Evolutionary conservation across 2,113 vertebrate species (phyloP), one percentile per base, ranked within the genome.

Genomic region (Polyodon spathula): DNA sequence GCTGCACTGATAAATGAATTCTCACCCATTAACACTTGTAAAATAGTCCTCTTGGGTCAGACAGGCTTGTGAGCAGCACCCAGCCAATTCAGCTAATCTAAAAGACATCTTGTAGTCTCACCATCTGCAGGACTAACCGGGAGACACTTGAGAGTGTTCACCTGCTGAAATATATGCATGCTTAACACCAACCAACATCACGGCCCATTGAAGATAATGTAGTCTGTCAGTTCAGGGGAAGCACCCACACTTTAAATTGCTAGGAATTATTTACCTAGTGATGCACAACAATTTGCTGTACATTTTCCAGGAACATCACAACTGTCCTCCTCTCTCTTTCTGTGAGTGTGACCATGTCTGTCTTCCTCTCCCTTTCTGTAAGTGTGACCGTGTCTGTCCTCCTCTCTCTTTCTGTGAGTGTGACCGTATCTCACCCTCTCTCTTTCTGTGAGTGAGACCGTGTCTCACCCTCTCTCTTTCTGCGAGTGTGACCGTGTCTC

Each of bases 1-100:
- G 53, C 53, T 54, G 53, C 53, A 54, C 12, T 54, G 53, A 54
- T 37, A 54, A 54, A 54, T 54, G 15, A 54, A 54, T 54, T 16
- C 12, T 27, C 16, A 8, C 27, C 16, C 53, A 54, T 54, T 54
- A 54, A 54, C 53, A 54, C 53, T 16, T 54, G 53, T 17, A 27
- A 54, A 16, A 54, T 14, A 37, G 16, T 6, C 16, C 53, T 54
- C n/a, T 52, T 9, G 16, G 16, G 16, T 9, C 16, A 11, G 8
- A 54, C 8, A 16, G 37, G 37, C 37, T 17, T n/a, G 43, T 12
- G 43, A 44, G 43, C 43, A 44, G 43, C 43, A 44, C 43, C 43
- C 43, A 44, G 12, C 7, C 43, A 44, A 44, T 44, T 12, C 43
- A 44, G 43, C 43, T 44, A 44, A 44, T 44, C 43, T 44, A 12